A percentile compares a stretch with the other conserved stretches of the same genome.
Evolutionary conservation across 2,888 invertebrate species (phyloP).

Genomic region (Pseudoips prasinana): DNA sequence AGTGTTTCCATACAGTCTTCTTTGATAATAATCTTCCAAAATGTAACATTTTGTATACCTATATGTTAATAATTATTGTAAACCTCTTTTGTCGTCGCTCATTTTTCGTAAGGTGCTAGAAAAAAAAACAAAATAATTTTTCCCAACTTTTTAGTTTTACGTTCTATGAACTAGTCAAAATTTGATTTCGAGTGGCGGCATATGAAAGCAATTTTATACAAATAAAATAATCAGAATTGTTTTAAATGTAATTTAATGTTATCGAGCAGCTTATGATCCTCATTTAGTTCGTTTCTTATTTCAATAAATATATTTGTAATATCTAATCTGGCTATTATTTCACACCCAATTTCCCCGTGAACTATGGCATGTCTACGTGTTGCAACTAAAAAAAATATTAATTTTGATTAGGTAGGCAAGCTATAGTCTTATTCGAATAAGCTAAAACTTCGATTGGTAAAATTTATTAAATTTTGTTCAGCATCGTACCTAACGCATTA

Average conservation of each 20-base stretch:
- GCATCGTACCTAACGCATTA: no score
- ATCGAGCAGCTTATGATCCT: constrained; percentile 66
- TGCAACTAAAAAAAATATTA: no score
- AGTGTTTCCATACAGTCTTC: constrained; percentile 69
- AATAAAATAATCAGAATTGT: constrained; percentile 36
- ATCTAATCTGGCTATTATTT: constrained; percentile 54
- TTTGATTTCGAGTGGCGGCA: constrained; percentile 59
- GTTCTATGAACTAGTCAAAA: constrained; percentile 75
- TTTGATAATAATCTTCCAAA: constrained; percentile 63
- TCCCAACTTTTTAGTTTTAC: constrained; percentile 21
- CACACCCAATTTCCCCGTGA: background rate
- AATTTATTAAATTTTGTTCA: no score
- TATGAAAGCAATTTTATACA: constrained; percentile 37
- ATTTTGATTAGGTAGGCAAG: no score
- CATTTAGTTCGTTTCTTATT: constrained; percentile 73
- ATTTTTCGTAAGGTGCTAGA: constrained; percentile 63
- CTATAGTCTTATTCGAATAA: no score
- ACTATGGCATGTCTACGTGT: no score
- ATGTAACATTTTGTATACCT: constrained; percentile 72
- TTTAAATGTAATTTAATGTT: constrained; percentile 52
- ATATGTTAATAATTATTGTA: constrained; percentile 36
- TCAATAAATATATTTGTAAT: constrained; percentile 80
- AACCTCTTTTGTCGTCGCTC: constrained; percentile 28
- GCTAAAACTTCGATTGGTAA: no score
- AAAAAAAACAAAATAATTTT: constrained; percentile 22